These are phyloP conservation scores for Theristicus caerulescens DNA, from an alignment of 2,113 vertebrate species.

Conservation along the genomic window DNA sequence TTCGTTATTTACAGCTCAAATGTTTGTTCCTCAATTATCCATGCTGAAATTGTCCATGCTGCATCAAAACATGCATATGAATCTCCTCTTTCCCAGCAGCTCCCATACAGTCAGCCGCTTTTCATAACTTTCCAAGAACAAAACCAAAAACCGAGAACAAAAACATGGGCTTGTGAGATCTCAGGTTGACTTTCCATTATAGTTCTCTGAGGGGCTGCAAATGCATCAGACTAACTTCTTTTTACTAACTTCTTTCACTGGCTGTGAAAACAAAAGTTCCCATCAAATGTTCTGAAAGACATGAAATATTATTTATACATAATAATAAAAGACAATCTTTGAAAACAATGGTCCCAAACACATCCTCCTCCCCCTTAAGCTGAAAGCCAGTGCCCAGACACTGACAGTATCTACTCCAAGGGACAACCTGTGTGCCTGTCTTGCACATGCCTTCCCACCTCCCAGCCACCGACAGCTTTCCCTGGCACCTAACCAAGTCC, in stretches of 20 bases:
- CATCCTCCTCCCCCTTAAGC: background rate
- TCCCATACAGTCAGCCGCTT: accelerated
- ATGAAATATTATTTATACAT: background rate
- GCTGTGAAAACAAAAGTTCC: background rate
- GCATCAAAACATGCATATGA: background rate
- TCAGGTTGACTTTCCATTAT: background rate
- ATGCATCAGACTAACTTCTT: background rate
- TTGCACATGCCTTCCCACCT: background rate
- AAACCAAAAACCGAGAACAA: background rate
- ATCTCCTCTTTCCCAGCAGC: background rate
- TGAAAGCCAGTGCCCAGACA: background rate
- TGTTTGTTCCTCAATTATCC: background rate
- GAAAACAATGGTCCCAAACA: background rate
- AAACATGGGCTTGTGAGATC: background rate
- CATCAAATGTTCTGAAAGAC: background rate
- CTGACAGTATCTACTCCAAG: background rate
- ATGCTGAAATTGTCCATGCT: background rate
- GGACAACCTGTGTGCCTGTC: background rate
- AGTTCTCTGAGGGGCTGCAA: background rate
- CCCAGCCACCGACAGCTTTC: background rate
- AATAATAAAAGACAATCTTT: background rate
- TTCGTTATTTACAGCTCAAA: background rate
- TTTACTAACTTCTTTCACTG: background rate
- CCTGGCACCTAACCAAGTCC: background rate
- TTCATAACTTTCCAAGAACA: background rate